Conservation (phyloP, 2,113 vertebrate species). For the Ursus arctos region DNA sequence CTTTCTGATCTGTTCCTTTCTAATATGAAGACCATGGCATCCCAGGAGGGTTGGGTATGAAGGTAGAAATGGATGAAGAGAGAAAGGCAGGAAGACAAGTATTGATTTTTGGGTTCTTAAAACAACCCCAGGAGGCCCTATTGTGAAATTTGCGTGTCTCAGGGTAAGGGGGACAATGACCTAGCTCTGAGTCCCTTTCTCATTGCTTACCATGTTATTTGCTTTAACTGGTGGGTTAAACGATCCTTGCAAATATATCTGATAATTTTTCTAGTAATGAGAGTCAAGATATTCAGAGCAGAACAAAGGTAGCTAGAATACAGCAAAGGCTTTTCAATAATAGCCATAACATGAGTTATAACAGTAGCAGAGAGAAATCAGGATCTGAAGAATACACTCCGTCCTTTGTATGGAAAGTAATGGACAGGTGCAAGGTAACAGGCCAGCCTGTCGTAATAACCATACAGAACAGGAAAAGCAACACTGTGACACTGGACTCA, state of each 20-base stretch:
- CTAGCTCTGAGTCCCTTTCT: not conserved
- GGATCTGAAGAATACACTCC: not conserved
- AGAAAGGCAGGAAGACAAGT: not conserved
- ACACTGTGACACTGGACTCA: not conserved
- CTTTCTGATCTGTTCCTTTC: not conserved
- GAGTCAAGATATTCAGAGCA: not conserved
- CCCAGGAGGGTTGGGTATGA: not conserved
- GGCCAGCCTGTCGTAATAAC: not conserved
- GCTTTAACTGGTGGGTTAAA: not conserved
- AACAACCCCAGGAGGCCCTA: not conserved
- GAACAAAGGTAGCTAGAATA: not conserved
- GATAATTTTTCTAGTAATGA: not conserved
- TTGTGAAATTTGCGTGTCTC: not conserved
- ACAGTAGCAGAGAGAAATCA: not conserved
- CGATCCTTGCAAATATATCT: not conserved
- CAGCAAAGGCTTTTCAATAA: not conserved
- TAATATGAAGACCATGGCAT: not conserved
- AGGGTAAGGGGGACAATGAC: not conserved
- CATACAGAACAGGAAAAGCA: not conserved
- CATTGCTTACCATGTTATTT: not conserved
- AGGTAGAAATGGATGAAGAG: not conserved
- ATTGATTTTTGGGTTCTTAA: not conserved
- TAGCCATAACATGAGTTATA: not conserved
- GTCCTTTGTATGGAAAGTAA: not conserved
- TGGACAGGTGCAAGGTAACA: not conserved